Evolutionary conservation across 2,113 vertebrate genomes (phyloP).

Genomic region (Lepisosteus osseus): DNA sequence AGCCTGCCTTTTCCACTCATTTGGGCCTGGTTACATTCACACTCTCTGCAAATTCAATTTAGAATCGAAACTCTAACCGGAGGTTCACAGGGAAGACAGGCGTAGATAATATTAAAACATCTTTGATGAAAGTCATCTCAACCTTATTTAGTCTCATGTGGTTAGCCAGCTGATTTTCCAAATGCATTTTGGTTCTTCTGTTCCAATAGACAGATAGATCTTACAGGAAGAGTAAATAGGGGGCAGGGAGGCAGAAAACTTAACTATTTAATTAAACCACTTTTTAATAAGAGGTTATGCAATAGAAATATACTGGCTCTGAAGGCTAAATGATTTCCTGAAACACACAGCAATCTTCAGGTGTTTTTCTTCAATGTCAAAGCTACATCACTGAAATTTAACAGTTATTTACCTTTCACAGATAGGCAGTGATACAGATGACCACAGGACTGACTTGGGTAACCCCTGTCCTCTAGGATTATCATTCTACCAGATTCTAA

Average conservation of each 20-base stretch:
- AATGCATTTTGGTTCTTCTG: slow-evolving; percentile 29
- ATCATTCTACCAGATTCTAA: too few species aligned
- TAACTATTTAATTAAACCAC: neutral
- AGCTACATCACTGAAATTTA: too few species aligned
- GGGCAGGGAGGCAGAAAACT: neutral
- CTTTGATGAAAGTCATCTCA: slow-evolving; percentile 55
- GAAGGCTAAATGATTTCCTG: too few species aligned
- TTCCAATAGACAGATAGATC: slow-evolving; percentile 10
- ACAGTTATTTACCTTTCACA: too few species aligned
- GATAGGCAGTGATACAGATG: too few species aligned
- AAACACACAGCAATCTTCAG: too few species aligned
- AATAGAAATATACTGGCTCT: neutral
- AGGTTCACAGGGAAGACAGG: slow-evolving; percentile 41
- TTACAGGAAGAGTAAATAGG: neutral
- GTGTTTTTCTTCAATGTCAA: too few species aligned
- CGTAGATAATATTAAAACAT: slow-evolving; percentile 39
- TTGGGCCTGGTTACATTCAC: slow-evolving; percentile 25
- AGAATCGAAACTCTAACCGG: slow-evolving; percentile 4
- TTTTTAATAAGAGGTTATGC: neutral
- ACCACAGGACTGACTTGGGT: too few species aligned
- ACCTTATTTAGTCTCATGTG: slow-evolving; percentile 55
- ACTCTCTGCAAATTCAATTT: slow-evolving; percentile 14
- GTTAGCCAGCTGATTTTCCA: slow-evolving; percentile 49
- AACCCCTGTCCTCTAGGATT: too few species aligned
- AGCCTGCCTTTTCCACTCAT: neutral